Evolutionary conservation across 2,797 vertebrate species (phyloP), one percentile per base, ranked within the genome.

Genomic region (Benthosema pterotum): DNA sequence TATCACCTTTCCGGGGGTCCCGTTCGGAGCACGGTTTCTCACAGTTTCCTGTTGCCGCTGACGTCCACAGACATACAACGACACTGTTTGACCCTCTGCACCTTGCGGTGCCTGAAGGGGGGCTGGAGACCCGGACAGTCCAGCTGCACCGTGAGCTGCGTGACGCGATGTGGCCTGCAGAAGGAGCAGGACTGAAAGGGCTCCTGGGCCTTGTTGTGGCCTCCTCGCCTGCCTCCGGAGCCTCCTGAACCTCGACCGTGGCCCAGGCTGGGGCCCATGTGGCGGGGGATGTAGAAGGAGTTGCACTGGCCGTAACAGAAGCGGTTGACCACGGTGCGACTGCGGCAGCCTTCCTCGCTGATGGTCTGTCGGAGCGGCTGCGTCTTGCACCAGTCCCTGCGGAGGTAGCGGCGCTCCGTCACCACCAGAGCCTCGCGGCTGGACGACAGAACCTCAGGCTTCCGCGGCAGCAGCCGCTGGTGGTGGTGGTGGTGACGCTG

Each of bases 271-370:
- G 87, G 88, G 50, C 79, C 88, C 82, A 96, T 92, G 7, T 98
- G 97, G n/a, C 96, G 93, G 0, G 98, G 98, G 70, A 99, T 99
- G 84, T 98, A 99, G 93, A 99, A 99, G 67, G 97, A 99, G 90
- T 99, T 99, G 81, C 98, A 99, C 85, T 99, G 98, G 84, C 98
- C 98, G 0, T 99, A 99, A 92, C 98, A 99, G 82, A 99, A 99
- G 64, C 96, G 95, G 86, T 99, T 99, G 90, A 99, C 94, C 68
- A 99, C 87, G 11, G 96, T 98, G 74, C 94, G 96, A 83, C 96
- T 98, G 66, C 89, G 84, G 67, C 98, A 99, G 80, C 97, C 97
- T 42, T 97, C 96, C 85, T 97, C 95, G 0, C 94, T 95, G 74
- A 99, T 91, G 0, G 96, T 98, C 91, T 99, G 98, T 59, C 95